phyloP scores from a whole-genome alignment of 2,113 vertebrate genomes.

The Campylomormyrus tamandua region DNA sequence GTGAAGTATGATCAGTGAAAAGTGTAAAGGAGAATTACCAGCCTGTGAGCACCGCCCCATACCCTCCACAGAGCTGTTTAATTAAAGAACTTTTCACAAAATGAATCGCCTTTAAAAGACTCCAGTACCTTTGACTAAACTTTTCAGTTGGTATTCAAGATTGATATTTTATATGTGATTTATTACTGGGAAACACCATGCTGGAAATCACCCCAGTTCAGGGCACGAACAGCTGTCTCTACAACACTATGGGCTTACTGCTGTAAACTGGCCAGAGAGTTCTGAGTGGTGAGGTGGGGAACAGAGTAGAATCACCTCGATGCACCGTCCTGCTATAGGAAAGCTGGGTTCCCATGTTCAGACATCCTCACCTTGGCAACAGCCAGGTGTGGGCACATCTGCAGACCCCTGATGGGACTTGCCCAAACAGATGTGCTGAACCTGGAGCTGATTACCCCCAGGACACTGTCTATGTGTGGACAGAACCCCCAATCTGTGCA shows the following conservation, averaged over 20 bases:
- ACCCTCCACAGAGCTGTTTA: constrained; percentile 1
- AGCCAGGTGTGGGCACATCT: not conserved
- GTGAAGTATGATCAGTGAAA: constrained; percentile 4
- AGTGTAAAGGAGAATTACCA: not conserved
- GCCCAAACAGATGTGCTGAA: not conserved
- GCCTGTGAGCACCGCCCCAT: not conserved
- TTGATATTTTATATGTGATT: constrained; percentile 8
- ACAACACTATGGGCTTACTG: not conserved
- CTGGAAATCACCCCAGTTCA: constrained; percentile 12
- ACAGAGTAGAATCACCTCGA: not conserved
- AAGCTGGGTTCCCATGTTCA: not conserved
- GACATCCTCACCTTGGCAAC: not conserved
- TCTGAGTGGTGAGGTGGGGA: not conserved
- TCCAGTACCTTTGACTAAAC: not conserved
- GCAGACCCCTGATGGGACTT: not conserved
- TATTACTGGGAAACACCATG: constrained; percentile 20
- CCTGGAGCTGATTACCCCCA: not conserved
- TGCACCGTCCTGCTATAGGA: not conserved
- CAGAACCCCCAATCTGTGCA: not conserved
- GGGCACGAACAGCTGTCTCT: constrained; percentile 12
- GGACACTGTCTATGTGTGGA: not conserved
- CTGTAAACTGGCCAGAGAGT: not conserved
- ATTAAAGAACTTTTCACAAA: constrained; percentile 17
- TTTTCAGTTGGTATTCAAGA: not conserved
- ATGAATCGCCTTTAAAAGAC: not conserved